Evolutionary conservation across 2,797 vertebrate genomes (phyloP).

Genomic region (Danio albolineatus): DNA sequence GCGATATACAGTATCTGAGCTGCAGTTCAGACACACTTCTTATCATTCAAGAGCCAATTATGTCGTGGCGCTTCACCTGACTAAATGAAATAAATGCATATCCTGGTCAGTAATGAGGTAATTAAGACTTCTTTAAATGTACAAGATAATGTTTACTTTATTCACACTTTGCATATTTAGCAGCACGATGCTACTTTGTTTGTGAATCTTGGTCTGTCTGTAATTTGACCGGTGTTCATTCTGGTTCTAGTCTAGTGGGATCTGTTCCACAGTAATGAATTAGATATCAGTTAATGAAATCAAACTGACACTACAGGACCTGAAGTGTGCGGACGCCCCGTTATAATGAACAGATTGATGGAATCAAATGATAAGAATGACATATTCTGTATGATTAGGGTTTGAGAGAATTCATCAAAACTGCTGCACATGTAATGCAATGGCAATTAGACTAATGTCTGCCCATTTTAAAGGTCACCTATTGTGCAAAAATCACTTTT

Average conservation of each 20-base stretch:
- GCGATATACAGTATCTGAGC: background rate
- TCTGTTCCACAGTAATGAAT: background rate
- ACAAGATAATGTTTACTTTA: too few relatives aligned
- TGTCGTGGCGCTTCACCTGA: background rate
- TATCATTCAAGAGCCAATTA: background rate
- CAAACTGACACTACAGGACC: background rate
- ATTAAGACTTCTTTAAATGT: background rate
- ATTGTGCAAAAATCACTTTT: too few relatives aligned
- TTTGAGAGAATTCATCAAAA: background rate
- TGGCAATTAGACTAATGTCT: too few relatives aligned
- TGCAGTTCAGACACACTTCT: background rate
- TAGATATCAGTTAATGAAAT: background rate
- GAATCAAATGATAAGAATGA: background rate
- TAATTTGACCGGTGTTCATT: conserved; percentile 11
- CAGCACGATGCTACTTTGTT: background rate
- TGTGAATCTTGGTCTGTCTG: background rate
- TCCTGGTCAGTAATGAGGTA: background rate
- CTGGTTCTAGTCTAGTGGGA: background rate
- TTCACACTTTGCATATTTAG: conserved; percentile 14
- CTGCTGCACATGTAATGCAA: too few relatives aligned
- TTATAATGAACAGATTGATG: background rate
- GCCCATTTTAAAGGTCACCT: too few relatives aligned
- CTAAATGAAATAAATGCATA: background rate
- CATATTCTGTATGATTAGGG: background rate
- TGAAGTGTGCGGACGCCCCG: background rate